Evolutionary conservation across 2,113 vertebrate species (phyloP), one percentile per base, ranked within the genome.

Genomic region (Dicaeum eximium): DNA sequence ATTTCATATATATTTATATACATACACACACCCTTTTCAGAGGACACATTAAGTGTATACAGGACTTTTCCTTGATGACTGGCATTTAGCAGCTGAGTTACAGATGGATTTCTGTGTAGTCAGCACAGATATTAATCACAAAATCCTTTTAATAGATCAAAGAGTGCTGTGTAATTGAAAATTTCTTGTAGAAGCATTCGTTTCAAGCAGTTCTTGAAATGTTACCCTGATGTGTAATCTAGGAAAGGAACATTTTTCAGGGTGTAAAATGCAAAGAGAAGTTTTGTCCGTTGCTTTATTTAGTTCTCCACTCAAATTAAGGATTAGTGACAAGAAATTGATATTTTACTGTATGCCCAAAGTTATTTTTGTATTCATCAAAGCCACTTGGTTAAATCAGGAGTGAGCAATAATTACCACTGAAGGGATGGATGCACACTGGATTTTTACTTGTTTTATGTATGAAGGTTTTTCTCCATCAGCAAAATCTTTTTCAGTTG

Each of bases 81-180:
- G 88, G 64, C 31, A 30, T 37, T 80, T 51, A 81, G 60, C 61
- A 91, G 84, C 81, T 78, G 78, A 65, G 30, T 72, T 87, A 84
- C 50, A 71, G 85, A 65, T 84, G 80, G 78, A 81, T 81, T 87
- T 90, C 33, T 94, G 35, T 50, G 13, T 6, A 38, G 44, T 67
- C 74, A 90, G 81, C 78, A 62, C 31, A 84, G 77, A 65, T 91
- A 65, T 2, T 58, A 56, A 66, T 58, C 51, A 23, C 27, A 69
- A 86, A 86, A 61, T 58, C 31, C 81, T 93, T 84, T 67, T 64
- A 67, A 50, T 81, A 94, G 78, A 81, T 79, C 66, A 74, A 60
- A 81, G 61, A 67, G 31, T 33, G 51, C 66, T 64, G 40, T 21
- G 61, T 62, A 42, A 81, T 42, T 60, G 66, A 79, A 71, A 71